Conservation (phyloP, 2,888 invertebrate species). For the Brachypalpus laphriformis region DNA sequence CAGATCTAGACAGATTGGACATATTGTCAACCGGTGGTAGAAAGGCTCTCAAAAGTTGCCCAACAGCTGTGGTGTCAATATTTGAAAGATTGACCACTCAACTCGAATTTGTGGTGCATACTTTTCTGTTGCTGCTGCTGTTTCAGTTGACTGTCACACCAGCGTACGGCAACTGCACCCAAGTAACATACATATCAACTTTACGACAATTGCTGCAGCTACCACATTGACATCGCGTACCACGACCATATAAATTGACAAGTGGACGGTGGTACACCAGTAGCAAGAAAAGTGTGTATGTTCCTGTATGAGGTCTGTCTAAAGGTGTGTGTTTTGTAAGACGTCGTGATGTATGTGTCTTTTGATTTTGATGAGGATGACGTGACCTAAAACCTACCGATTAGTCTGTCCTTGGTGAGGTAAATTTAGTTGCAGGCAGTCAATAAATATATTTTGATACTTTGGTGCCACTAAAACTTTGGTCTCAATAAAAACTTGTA, state of each 20-base stretch:
- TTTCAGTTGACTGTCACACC: not conserved
- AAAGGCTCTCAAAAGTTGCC: constrained; percentile 60
- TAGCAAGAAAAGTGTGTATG: constrained; percentile 15
- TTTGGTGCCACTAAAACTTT: too few species aligned
- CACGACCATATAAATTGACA: constrained; percentile 63
- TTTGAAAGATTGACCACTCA: constrained; percentile 73
- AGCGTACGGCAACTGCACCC: constrained; percentile 22
- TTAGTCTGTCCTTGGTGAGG: not conserved
- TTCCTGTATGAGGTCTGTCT: constrained; percentile 18
- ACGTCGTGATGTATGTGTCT: constrained; percentile 30
- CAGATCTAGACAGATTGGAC: constrained; percentile 66
- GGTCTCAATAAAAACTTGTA: too few species aligned
- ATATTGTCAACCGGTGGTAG: constrained; percentile 63
- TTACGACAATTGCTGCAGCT: constrained; percentile 65
- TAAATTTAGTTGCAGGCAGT: not conserved
- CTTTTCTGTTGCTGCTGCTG: constrained; percentile 19
- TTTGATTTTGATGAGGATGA: not conserved
- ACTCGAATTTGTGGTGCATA: constrained; percentile 69
- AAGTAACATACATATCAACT: constrained; percentile 50
- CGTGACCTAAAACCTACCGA: not conserved
- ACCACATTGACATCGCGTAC: constrained; percentile 65
- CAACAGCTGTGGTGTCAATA: constrained; percentile 70
- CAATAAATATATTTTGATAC: too few species aligned
- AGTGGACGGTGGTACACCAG: constrained; percentile 37
- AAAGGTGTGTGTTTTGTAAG: constrained; percentile 38